Evolutionary conservation across 2,888 invertebrate species (phyloP).

Genomic region (Dasypolia templi): DNA sequence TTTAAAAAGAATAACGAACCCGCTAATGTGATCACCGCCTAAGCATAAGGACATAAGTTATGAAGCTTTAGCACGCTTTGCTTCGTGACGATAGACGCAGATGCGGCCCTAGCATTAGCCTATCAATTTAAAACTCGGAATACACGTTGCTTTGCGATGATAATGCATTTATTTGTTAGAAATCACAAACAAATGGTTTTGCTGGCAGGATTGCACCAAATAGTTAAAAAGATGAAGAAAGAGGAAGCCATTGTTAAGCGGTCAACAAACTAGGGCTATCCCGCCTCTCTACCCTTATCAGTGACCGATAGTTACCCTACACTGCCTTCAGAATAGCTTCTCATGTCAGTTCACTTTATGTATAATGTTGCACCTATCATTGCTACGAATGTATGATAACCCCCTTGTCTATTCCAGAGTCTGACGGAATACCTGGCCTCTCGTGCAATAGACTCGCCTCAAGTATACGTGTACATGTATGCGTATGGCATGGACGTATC

Average conservation of each 20-base stretch:
- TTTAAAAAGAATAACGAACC: neutral
- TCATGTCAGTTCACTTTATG: neutral
- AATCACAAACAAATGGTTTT: neutral
- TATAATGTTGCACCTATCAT: neutral
- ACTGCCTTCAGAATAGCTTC: neutral
- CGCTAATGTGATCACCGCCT: neutral
- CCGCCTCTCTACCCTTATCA: neutral
- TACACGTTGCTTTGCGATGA: no score
- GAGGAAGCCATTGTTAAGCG: neutral
- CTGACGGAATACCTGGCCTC: slow-evolving; percentile 81
- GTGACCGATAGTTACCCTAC: neutral
- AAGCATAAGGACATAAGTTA: neutral
- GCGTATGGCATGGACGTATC: slow-evolving; percentile 83
- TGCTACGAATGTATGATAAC: neutral
- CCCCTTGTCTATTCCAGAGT: slow-evolving; percentile 70
- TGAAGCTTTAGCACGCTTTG: neutral
- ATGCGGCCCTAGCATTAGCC: neutral
- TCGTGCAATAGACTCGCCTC: slow-evolving; percentile 83
- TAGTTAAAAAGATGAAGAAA: neutral
- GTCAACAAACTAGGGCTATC: neutral
- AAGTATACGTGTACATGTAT: slow-evolving; percentile 80
- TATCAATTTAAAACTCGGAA: neutral
- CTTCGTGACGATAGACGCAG: neutral
- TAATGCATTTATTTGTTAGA: neutral
- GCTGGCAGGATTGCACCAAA: neutral